Conservation (phyloP, 2,888 invertebrate genomes). For the Dioctria rufipes region DNA sequence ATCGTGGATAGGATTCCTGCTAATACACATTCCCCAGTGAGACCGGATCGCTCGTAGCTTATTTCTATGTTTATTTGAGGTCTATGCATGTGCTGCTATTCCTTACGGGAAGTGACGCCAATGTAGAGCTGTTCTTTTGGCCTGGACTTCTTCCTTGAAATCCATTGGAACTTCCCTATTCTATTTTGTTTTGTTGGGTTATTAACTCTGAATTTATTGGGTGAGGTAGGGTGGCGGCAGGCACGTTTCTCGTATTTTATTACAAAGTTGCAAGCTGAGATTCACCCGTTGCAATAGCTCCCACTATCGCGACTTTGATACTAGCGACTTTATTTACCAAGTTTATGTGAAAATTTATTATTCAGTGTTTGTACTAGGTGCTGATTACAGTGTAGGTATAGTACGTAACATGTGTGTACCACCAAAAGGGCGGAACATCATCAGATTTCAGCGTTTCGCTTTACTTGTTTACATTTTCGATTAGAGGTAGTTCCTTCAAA, state of each 20-base stretch:
- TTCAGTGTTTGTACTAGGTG: slow-evolving; percentile 40
- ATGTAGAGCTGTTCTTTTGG: background rate
- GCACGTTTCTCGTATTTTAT: slow-evolving; percentile 56
- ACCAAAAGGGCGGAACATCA: background rate
- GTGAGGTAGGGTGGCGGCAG: slow-evolving; percentile 37
- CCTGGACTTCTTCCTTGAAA: slow-evolving; percentile 6
- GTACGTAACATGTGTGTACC: background rate
- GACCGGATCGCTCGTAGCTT: background rate
- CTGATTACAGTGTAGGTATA: background rate
- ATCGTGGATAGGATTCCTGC: background rate
- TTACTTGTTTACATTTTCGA: slow-evolving; percentile 6
- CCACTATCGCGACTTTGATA: background rate
- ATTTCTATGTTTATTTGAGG: slow-evolving; percentile 34
- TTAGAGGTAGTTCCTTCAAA: slow-evolving; percentile 1
- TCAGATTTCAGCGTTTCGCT: background rate
- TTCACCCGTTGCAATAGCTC: slow-evolving; percentile 16
- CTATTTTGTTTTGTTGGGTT: slow-evolving; percentile 14
- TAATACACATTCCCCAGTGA: slow-evolving; percentile 10
- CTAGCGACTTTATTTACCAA: slow-evolving; percentile 36
- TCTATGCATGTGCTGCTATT: slow-evolving; percentile 16
- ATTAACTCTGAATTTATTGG: slow-evolving; percentile 51
- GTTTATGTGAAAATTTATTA: slow-evolving; percentile 50
- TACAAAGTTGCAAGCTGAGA: slow-evolving; percentile 41
- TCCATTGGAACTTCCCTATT: slow-evolving; percentile 16
- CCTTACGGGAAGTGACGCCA: background rate